These are phyloP conservation scores for Fukomys damarensis DNA, from an alignment of 2,113 vertebrate genomes.

Conservation along the genomic window DNA sequence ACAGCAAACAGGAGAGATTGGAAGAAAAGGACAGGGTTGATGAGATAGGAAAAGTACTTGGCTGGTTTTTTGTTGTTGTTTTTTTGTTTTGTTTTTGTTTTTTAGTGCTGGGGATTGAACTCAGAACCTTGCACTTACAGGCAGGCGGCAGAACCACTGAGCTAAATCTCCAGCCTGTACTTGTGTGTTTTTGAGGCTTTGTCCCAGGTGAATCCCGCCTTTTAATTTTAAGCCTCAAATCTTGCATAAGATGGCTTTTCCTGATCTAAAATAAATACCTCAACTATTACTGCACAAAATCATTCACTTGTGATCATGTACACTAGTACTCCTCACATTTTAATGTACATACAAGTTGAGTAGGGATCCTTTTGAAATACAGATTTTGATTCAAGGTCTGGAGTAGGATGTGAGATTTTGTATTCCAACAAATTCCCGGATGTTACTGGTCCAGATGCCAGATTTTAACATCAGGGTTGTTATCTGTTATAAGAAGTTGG, in stretches of 20 bases:
- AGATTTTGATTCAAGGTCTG: neutral
- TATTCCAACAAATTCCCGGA: neutral
- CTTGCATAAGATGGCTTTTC: neutral
- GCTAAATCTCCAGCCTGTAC: too few relatives aligned
- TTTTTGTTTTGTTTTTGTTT: too few relatives aligned
- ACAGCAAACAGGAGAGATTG: neutral
- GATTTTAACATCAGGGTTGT: neutral
- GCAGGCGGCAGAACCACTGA: too few relatives aligned
- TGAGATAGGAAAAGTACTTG: neutral
- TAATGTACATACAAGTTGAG: neutral
- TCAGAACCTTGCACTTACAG: too few relatives aligned
- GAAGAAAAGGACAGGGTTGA: neutral
- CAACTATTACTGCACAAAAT: neutral
- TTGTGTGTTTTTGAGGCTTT: neutral
- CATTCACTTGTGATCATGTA: neutral
- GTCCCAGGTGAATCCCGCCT: neutral
- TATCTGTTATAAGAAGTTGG: neutral
- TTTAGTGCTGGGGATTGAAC: too few relatives aligned
- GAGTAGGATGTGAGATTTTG: neutral
- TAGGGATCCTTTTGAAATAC: neutral
- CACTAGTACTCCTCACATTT: neutral
- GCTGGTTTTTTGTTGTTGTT: too few relatives aligned
- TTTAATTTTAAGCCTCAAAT: neutral
- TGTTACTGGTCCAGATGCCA: neutral
- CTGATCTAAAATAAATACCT: neutral